Percentiles rank a stretch among this genome's conserved stretches.
phyloP scores from a whole-genome alignment of 2,113 vertebrate genomes.

The Heloderma charlesbogerti region DNA sequence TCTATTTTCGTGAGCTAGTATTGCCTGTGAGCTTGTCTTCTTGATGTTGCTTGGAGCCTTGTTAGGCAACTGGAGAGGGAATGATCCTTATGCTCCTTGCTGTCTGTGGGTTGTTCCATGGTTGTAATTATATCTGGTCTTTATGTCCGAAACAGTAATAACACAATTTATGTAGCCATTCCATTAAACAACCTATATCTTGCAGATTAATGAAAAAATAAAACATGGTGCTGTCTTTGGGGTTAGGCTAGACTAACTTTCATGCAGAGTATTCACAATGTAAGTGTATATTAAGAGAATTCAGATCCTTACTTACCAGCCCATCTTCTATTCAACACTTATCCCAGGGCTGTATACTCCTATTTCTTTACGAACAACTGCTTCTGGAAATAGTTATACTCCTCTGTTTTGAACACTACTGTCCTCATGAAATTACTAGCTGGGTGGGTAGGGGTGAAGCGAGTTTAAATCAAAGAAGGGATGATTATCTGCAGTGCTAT shows the following conservation, averaged over 20 bases:
- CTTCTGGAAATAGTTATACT: not conserved
- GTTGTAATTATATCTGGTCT: accelerated
- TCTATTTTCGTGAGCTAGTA: conserved; percentile 17
- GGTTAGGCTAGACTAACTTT: not conserved
- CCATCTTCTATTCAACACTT: not conserved
- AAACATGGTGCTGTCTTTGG: conserved; percentile 1
- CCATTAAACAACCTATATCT: accelerated
- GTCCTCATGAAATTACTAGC: not conserved
- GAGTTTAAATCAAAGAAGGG: not conserved
- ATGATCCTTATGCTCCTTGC: not conserved
- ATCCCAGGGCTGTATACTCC: not conserved
- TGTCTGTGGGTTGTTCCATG: not conserved
- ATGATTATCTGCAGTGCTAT: not conserved
- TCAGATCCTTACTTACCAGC: not conserved
- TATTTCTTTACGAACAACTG: not conserved
- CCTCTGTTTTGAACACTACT: not conserved
- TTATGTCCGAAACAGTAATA: accelerated
- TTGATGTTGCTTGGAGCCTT: not conserved
- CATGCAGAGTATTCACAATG: not conserved
- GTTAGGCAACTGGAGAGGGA: not conserved
- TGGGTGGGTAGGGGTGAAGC: not conserved
- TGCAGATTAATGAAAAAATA: not conserved
- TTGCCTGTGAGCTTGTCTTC: conserved; percentile 5
- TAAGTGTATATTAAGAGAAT: not conserved
- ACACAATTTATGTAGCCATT: not conserved